Conservation (phyloP, 2,113 vertebrate species). For the zebrafish (Danio rerio) region GRCz12tu NC_133187.1:44782001-44782500, state of each 20-base stretch:
- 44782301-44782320: background rate
- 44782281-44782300: background rate
- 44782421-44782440: too few species aligned
- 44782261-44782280: background rate
- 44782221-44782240: background rate
- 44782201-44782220: background rate
- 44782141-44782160: background rate
- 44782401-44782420: background rate
- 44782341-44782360: too few species aligned
- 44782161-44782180: background rate
- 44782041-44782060: slow-evolving; percentile 25
- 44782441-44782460: too few species aligned
- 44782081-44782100: background rate
- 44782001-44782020: slow-evolving; percentile 52
- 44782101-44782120: background rate
- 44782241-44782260: background rate
- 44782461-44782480: too few species aligned
- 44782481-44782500: too few species aligned
- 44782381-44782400: background rate
- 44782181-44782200: background rate
- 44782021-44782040: slow-evolving; percentile 39
- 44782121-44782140: background rate
- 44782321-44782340: background rate
- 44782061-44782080: background rate
- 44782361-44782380: background rate